A percentile compares a stretch with the other conserved stretches of the same genome.
These are phyloP conservation scores for Apoderus coryli DNA, from an alignment of 2,888 invertebrate genomes.

Conservation along the genomic window DNA sequence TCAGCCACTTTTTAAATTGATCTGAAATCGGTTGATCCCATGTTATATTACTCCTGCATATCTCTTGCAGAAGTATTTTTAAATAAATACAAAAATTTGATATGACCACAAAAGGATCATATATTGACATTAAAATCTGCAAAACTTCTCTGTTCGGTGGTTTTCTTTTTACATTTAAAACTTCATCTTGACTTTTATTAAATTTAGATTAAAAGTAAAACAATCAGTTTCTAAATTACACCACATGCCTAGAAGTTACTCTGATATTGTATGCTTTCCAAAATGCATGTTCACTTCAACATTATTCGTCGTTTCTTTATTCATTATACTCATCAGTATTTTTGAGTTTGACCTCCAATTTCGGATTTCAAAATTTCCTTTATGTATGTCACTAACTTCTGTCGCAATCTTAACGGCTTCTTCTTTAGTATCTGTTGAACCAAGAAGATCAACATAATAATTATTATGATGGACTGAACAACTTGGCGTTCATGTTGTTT, in stretches of 20 bases:
- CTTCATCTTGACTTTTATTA: not conserved
- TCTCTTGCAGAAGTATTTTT: constrained; percentile 14
- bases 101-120: constrained; percentile 5
- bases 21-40: constrained; percentile 15
- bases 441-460: constrained; percentile 18
- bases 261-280: not conserved
- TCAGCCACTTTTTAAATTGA: constrained; percentile 17
- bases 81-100: constrained; percentile 4
- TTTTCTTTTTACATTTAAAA: not conserved
- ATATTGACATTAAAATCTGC: constrained; percentile 11
- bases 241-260: constrained; percentile 11
- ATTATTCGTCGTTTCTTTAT: constrained; percentile 1
- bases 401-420: constrained; percentile 13
- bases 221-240: constrained; percentile 7
- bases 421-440: constrained; percentile 12
- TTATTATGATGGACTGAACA: constrained; percentile 6
- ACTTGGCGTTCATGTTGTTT: constrained; percentile 11
- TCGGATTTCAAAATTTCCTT: constrained; percentile 9
- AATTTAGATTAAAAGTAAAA: too few relatives aligned
- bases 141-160: constrained; percentile 3
- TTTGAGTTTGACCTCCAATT: constrained; percentile 19
- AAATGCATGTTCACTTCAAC: not conserved
- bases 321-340: constrained; percentile 4
- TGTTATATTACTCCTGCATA: constrained; percentile 8
- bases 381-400: constrained; percentile 6